Evolutionary conservation across 2,797 vertebrate species (phyloP).

Genomic region (Sebastes goodei): DNA sequence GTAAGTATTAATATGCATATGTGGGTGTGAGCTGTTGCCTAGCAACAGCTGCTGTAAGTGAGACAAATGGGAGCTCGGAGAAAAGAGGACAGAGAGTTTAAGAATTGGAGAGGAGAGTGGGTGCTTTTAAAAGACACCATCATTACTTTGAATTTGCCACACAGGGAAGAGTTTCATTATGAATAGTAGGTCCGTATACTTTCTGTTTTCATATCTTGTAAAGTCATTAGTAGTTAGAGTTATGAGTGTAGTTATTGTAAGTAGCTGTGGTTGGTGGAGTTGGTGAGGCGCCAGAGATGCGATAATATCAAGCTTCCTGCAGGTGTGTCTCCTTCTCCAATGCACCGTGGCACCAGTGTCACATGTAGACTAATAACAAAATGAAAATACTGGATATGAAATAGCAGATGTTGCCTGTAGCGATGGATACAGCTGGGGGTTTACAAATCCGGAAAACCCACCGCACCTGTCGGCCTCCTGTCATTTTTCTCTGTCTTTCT

Average conservation of each 20-base stretch:
- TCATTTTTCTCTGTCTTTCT: not conserved
- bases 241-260: not conserved
- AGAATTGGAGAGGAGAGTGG: conserved; percentile 33
- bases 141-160: not conserved
- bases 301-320: not conserved
- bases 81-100: conserved; percentile 37
- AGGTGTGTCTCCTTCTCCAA: not conserved
- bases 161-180: not conserved
- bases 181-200: not conserved
- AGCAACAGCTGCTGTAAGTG: conserved; percentile 49
- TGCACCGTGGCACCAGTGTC: not conserved
- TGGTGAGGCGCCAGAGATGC: not conserved
- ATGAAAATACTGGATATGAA: conserved; percentile 2
- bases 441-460: not conserved
- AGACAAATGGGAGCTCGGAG: conserved; percentile 20
- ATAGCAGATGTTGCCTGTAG: not conserved
- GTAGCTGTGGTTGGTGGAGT: not conserved
- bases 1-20: conserved; percentile 36
- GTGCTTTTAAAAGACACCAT: not conserved
- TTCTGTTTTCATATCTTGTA: not conserved
- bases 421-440: not conserved
- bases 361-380: not conserved
- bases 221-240: not conserved
- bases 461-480: conserved; percentile 29
- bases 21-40: conserved; percentile 64